A percentile compares a stretch with the other conserved stretches of the same genome.
Conservation (phyloP, 2,797 vertebrate genomes). For the Australoheros facetus region DNA sequence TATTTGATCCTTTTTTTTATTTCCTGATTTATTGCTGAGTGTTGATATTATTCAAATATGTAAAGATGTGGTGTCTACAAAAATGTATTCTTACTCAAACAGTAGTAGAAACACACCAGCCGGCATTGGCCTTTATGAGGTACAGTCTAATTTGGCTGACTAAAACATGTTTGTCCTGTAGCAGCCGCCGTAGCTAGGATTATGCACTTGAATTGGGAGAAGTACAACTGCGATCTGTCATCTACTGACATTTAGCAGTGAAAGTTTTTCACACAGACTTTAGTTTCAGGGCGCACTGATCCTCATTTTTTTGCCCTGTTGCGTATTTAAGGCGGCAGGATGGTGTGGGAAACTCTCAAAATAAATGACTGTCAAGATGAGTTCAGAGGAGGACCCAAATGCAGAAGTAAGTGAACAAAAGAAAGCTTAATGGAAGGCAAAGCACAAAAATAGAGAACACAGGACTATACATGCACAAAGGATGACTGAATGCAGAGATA, state of each 20-base stretch:
- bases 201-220: too few relatives aligned
- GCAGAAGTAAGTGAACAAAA: too few relatives aligned
- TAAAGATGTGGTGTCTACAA: accelerated
- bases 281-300: too few relatives aligned
- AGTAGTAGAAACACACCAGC: neutral
- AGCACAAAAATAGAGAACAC: neutral
- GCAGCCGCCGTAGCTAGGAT: too few relatives aligned
- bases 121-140: neutral
- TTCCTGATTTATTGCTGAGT: neutral
- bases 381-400: too few relatives aligned
- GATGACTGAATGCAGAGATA: neutral
- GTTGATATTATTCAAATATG: neutral
- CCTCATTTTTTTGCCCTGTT: too few relatives aligned
- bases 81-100: neutral
- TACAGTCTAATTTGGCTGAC: accelerated
- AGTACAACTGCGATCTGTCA: too few relatives aligned
- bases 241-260: neutral
- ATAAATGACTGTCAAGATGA: too few relatives aligned
- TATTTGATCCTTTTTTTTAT: neutral
- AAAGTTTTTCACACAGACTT: neutral
- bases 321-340: too few relatives aligned
- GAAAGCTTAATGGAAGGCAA: neutral
- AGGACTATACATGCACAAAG: neutral
- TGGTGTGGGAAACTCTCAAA: too few relatives aligned
- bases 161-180: neutral